Evolutionary conservation across 2,888 invertebrate species (phyloP).

Genomic region (Cosmopolites sordidus): DNA sequence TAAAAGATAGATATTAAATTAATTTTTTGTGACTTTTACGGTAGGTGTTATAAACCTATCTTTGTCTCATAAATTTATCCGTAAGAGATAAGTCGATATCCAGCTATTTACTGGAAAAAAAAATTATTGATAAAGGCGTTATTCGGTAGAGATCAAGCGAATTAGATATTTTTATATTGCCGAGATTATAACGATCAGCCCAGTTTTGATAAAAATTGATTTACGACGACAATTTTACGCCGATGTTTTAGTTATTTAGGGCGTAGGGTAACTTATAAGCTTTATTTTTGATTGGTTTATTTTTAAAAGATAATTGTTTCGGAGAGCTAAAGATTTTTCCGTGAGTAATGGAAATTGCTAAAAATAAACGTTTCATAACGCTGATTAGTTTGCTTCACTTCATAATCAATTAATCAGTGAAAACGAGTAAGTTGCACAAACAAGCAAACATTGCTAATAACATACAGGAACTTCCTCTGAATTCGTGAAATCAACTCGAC

Average conservation of each 20-base stretch:
- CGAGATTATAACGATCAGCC: constrained; percentile 24
- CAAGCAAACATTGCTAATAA: too few relatives aligned
- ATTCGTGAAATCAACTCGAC: too few relatives aligned
- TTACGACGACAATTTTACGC: constrained; percentile 23
- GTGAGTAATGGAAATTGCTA: too few relatives aligned
- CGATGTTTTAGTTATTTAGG: constrained; percentile 17
- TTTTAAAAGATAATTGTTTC: constrained; percentile 2
- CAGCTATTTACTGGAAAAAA: constrained; percentile 22
- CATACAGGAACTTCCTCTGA: too few relatives aligned
- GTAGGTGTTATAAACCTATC: too few relatives aligned
- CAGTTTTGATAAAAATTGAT: constrained; percentile 27
- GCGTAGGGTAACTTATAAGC: constrained; percentile 19
- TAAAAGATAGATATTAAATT: too few relatives aligned
- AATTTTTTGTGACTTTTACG: too few relatives aligned
- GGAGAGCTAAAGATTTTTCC: neutral
- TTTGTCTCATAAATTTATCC: neutral
- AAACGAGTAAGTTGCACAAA: too few relatives aligned
- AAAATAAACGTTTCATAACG: too few relatives aligned
- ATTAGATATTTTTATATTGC: constrained; percentile 26
- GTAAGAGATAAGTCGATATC: constrained; percentile 11
- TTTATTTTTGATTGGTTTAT: constrained; percentile 23
- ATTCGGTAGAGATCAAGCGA: constrained; percentile 23
- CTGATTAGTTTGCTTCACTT: too few relatives aligned
- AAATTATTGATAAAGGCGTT: constrained; percentile 23
- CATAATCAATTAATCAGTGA: too few relatives aligned